phyloP scores from a whole-genome alignment of 1,140 invertebrate species.

The Ceratina calcarata region DNA sequence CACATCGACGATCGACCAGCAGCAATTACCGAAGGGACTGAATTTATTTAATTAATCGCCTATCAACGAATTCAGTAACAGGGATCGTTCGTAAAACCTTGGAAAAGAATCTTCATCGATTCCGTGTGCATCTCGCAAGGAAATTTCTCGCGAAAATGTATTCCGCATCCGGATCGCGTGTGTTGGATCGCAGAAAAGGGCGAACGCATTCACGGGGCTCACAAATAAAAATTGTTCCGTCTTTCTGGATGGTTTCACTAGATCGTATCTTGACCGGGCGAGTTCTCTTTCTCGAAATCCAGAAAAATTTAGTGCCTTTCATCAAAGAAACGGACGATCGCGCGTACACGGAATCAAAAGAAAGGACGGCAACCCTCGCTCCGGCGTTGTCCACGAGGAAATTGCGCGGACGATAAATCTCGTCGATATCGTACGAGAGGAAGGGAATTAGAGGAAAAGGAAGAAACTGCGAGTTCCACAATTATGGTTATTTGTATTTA shows the following conservation, averaged over 20 bases:
- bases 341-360: not conserved
- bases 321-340: slow-evolving; percentile 6
- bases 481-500: too few species aligned
- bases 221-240: slow-evolving; percentile 29
- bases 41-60: not conserved
- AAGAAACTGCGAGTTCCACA: not conserved
- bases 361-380: slow-evolving; percentile 3
- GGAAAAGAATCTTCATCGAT: not conserved
- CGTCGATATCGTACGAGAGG: slow-evolving; percentile 7
- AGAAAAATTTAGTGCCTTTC: slow-evolving; percentile 25
- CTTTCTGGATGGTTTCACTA: slow-evolving; percentile 11
- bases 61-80: too few species aligned
- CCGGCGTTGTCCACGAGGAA: not conserved
- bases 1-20: too few species aligned
- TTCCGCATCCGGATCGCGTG: not conserved
- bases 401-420: slow-evolving; percentile 31
- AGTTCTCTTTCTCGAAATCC: slow-evolving; percentile 25
- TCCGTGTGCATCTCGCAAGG: not conserved
- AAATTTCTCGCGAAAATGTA: not conserved
- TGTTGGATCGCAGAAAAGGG: too few species aligned
- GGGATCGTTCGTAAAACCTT: too few species aligned
- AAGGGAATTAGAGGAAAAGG: not conserved
- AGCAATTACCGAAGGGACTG: not conserved
- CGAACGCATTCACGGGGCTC: not conserved
- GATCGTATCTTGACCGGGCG: slow-evolving; percentile 6